These are phyloP conservation scores for Trematomus bernacchii DNA, from an alignment of 2,797 vertebrate species.

Conservation along the genomic window DNA sequence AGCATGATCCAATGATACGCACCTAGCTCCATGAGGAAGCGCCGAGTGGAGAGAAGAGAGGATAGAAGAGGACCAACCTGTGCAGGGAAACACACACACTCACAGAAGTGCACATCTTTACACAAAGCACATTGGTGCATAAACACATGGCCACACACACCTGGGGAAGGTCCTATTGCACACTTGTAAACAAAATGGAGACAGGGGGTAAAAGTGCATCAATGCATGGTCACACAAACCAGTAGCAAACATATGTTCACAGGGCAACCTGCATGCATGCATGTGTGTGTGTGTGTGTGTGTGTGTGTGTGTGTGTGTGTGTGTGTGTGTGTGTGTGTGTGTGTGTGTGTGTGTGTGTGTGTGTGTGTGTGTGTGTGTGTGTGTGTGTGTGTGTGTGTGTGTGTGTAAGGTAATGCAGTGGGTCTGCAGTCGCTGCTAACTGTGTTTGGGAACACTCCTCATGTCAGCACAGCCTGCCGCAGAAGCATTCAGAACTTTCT, in stretches of 20 bases:
- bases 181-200: not conserved
- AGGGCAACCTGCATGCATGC: not conserved
- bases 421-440: conserved; percentile 77
- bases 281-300: conserved; percentile 38
- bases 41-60: conserved; percentile 31
- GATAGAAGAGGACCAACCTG: conserved; percentile 42
- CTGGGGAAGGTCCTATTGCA: conserved; percentile 42
- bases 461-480: conserved; percentile 81
- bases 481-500: conserved; percentile 78
- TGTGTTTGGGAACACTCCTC: conserved; percentile 83
- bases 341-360: conserved; percentile 34
- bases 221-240: conserved; percentile 10
- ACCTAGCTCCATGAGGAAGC: conserved; percentile 68
- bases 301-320: conserved; percentile 36
- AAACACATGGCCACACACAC: conserved; percentile 40
- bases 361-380: conserved; percentile 39
- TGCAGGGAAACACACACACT: conserved; percentile 26
- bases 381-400: conserved; percentile 34
- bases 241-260: conserved; percentile 7
- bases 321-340: conserved; percentile 39
- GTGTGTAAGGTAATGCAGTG: conserved; percentile 74
- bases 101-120: conserved; percentile 22
- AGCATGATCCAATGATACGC: conserved; percentile 83
- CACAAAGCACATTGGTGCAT: conserved; percentile 21
- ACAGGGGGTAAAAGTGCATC: not conserved